Evolutionary conservation across 2,888 invertebrate species (phyloP).

Genomic region (Thera britannica): DNA sequence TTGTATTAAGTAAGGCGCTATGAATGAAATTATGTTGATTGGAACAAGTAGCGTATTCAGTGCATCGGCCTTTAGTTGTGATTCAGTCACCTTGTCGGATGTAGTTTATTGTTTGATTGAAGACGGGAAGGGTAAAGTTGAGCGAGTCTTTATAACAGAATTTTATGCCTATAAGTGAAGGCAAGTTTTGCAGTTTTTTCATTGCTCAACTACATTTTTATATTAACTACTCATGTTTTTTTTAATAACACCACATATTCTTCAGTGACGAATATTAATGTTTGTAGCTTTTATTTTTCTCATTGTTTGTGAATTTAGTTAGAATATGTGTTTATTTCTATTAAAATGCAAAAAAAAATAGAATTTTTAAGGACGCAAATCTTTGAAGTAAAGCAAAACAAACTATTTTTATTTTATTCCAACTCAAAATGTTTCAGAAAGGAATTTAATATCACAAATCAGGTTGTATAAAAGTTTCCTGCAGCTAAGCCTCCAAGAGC

Average conservation of each 20-base stretch:
- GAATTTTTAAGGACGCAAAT: too few relatives aligned
- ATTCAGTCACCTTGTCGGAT: conserved; percentile 11
- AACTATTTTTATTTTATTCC: conserved; percentile 32
- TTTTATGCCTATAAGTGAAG: too few relatives aligned
- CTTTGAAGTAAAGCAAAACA: conserved; percentile 17
- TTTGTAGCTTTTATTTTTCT: too few relatives aligned
- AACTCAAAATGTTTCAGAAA: conserved; percentile 27
- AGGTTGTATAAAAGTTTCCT: conserved; percentile 67
- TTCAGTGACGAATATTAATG: too few relatives aligned
- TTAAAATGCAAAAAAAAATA: too few relatives aligned
- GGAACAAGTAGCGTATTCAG: conserved; percentile 39
- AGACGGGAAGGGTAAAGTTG: conserved; percentile 12
- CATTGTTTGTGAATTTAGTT: too few relatives aligned
- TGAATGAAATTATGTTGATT: conserved; percentile 33
- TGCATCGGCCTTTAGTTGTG: background rate
- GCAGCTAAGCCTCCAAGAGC: conserved; percentile 39
- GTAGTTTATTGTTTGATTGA: conserved; percentile 26
- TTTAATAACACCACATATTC: too few relatives aligned
- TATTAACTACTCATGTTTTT: too few relatives aligned
- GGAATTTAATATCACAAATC: conserved; percentile 54
- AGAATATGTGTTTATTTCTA: too few relatives aligned
- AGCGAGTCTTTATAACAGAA: background rate
- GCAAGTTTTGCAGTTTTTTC: too few relatives aligned
- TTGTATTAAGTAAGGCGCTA: conserved; percentile 15
- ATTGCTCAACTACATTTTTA: too few relatives aligned